These are phyloP conservation scores for Hymenochirus boettgeri DNA, from an alignment of 2,113 vertebrate genomes.

Conservation along the genomic window DNA sequence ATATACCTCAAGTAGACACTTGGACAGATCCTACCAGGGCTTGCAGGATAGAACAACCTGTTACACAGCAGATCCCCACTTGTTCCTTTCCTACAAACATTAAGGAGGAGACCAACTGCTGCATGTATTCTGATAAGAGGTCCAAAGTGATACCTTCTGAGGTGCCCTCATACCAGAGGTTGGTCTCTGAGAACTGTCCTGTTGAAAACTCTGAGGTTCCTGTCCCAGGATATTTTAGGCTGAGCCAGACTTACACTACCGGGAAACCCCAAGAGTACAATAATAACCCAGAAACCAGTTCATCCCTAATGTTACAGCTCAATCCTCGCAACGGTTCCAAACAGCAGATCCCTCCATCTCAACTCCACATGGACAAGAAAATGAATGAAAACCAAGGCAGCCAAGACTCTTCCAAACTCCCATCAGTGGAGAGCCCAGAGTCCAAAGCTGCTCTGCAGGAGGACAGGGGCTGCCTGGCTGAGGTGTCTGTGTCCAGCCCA, in stretches of 20 bases:
- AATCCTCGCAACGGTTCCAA: slow-evolving; percentile 85
- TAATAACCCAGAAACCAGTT: slow-evolving; percentile 79
- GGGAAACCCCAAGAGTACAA: slow-evolving; percentile 93
- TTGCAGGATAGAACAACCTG: slow-evolving; percentile 91
- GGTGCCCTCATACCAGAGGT: slow-evolving; percentile 84
- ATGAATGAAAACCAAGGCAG: slow-evolving; percentile 71
- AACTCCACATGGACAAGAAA: slow-evolving; percentile 86
- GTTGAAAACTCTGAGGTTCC: slow-evolving; percentile 95
- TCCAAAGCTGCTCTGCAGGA: slow-evolving; percentile 76
- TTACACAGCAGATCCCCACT: slow-evolving; percentile 90
- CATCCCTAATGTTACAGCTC: slow-evolving; percentile 89
- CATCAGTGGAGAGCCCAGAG: slow-evolving; percentile 79
- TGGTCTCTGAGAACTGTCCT: slow-evolving; percentile 83
- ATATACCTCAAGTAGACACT: slow-evolving; percentile 97
- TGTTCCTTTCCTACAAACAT: slow-evolving; percentile 95
- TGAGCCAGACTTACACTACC: slow-evolving; percentile 95
- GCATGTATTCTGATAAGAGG: slow-evolving; percentile 98
- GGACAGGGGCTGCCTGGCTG: slow-evolving; percentile 79
- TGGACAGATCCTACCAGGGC: slow-evolving; percentile 94
- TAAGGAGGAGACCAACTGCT: slow-evolving; percentile 98
- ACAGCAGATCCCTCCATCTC: slow-evolving; percentile 80
- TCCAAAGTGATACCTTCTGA: slow-evolving; percentile 87
- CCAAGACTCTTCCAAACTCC: slow-evolving; percentile 76
- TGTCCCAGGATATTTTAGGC: slow-evolving; percentile 97
- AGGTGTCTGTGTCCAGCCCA: slow-evolving; percentile 87